Evolutionary conservation across 2,888 invertebrate genomes (phyloP).

Genomic region (Ceraclea dissimilis): DNA sequence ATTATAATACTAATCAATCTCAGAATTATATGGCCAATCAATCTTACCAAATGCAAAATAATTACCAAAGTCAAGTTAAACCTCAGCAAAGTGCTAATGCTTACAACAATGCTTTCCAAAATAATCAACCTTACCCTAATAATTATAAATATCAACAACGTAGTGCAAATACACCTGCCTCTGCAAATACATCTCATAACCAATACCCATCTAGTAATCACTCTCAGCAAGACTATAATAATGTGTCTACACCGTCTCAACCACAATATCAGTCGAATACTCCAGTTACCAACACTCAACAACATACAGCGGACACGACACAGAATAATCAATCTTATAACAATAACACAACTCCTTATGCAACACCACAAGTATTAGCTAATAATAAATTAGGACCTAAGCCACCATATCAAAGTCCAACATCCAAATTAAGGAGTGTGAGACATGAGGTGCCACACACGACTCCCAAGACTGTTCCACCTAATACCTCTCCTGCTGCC

Average conservation of each 20-base stretch:
- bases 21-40: slow-evolving; percentile 16
- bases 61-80: slow-evolving; percentile 15
- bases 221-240: slow-evolving; percentile 10
- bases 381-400: slow-evolving; percentile 12
- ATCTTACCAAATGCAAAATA: slow-evolving; percentile 11
- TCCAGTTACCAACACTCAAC: neutral
- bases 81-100: slow-evolving; percentile 8
- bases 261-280: slow-evolving; percentile 10
- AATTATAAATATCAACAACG: neutral
- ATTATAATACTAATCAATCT: slow-evolving; percentile 15
- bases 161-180: slow-evolving; percentile 1
- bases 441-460: slow-evolving; percentile 43
- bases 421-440: slow-evolving; percentile 40
- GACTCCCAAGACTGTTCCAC: slow-evolving; percentile 35
- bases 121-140: neutral
- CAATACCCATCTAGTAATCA: slow-evolving; percentile 7
- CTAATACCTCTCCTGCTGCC: slow-evolving; percentile 33
- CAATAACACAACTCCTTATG: slow-evolving; percentile 6
- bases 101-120: slow-evolving; percentile 13
- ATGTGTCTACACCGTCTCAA: slow-evolving; percentile 3
- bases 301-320: neutral
- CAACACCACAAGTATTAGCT: slow-evolving; percentile 5
- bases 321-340: slow-evolving; percentile 9
- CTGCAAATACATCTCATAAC: slow-evolving; percentile 6
- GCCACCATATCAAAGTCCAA: slow-evolving; percentile 35